A percentile compares a stretch with the other conserved stretches of the same genome.
These are phyloP conservation scores for Microcebus ravelobensis DNA, from an alignment of 2,113 vertebrate genomes.

Conservation along the genomic window DNA sequence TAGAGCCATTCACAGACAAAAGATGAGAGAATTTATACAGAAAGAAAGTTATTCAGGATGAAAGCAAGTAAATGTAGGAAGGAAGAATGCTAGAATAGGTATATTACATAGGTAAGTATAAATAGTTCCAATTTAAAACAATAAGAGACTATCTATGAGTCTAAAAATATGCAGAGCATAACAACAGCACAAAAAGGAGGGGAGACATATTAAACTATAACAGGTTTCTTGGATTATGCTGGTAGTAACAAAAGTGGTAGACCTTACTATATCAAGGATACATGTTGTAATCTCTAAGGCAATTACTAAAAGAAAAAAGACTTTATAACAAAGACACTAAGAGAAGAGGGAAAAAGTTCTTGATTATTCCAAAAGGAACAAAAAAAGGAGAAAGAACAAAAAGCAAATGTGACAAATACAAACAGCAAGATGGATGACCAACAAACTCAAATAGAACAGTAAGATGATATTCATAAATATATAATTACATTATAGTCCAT, in stretches of 20 bases:
- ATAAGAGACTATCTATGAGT: background rate
- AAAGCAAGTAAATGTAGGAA: background rate
- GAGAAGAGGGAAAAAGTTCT: background rate
- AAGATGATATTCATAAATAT: background rate
- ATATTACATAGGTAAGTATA: background rate
- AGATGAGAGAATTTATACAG: background rate
- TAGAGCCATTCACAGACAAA: background rate
- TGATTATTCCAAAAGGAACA: background rate
- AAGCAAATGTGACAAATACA: background rate
- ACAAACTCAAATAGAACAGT: background rate
- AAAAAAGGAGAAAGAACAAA: background rate
- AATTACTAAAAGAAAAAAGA: background rate
- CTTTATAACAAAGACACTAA: background rate
- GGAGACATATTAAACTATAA: background rate
- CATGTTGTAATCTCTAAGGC: background rate
- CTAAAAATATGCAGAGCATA: background rate
- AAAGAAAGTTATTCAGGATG: background rate
- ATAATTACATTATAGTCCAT: background rate
- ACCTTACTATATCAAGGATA: background rate
- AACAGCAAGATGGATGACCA: background rate
- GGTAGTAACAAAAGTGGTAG: background rate
- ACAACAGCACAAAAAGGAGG: background rate
- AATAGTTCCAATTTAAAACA: background rate
- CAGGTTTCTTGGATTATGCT: background rate
- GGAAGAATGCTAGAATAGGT: background rate